Evolutionary conservation across 2,888 invertebrate species (phyloP).

Genomic region (Rotaria magnacalcarata): DNA sequence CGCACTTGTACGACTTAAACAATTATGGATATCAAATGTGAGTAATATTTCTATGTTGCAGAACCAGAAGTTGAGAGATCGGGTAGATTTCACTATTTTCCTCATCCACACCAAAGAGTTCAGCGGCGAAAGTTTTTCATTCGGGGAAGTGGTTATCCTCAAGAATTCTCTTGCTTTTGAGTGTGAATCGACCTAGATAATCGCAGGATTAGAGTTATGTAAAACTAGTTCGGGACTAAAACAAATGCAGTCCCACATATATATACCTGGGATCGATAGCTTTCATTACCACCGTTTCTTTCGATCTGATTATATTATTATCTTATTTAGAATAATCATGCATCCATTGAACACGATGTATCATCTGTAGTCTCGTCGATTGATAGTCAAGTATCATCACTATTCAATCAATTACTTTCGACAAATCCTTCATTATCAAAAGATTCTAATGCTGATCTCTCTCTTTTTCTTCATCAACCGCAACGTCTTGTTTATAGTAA

Average conservation of each 20-base stretch:
- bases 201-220: too few relatives aligned
- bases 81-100: too few relatives aligned
- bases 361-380: not conserved
- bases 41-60: not conserved
- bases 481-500: not conserved
- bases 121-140: too few relatives aligned
- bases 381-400: not conserved
- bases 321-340: not conserved
- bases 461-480: conserved; percentile 2
- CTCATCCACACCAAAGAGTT: too few relatives aligned
- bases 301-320: not conserved
- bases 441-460: not conserved
- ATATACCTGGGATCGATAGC: too few relatives aligned
- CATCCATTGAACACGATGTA: not conserved
- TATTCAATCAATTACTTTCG: not conserved
- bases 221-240: too few relatives aligned
- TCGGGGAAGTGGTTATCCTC: too few relatives aligned
- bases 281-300: too few relatives aligned
- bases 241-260: too few relatives aligned
- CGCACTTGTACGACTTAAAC: not conserved
- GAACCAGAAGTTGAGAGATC: too few relatives aligned
- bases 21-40: conserved; percentile 11
- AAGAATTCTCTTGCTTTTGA: too few relatives aligned
- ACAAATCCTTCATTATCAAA: not conserved
- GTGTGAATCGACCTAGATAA: too few relatives aligned